These are phyloP conservation scores for Mus spicilegus DNA, from an alignment of 2,113 vertebrate genomes.

Conservation along the genomic window DNA sequence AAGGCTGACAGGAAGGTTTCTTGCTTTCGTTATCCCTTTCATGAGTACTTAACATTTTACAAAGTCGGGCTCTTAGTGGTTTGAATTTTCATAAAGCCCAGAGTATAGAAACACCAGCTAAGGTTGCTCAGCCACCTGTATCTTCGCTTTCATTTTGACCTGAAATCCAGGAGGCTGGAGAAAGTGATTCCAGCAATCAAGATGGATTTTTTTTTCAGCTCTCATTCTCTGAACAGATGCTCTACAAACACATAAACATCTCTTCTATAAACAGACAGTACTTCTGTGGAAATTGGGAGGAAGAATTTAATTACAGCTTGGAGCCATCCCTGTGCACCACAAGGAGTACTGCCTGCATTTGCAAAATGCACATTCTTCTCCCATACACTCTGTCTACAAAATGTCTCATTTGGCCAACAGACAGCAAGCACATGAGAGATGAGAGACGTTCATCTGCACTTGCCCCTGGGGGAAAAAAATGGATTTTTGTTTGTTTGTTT, in stretches of 20 bases:
- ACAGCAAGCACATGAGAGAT: conserved; percentile 21
- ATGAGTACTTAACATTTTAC: conserved; percentile 84
- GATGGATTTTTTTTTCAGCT: conserved; percentile 43
- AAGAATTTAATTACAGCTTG: conserved; percentile 62
- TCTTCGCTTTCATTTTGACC: conserved; percentile 12
- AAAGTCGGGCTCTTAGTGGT: conserved; percentile 83
- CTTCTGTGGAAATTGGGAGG: conserved; percentile 39
- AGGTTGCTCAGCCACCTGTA: conserved; percentile 57
- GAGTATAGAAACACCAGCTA: conserved; percentile 68
- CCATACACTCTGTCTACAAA: conserved; percentile 22
- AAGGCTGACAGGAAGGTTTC: conserved; percentile 81
- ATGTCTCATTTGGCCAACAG: background rate
- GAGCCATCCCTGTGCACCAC: background rate
- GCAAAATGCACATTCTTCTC: background rate
- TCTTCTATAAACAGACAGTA: conserved; percentile 47
- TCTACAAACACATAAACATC: conserved; percentile 63
- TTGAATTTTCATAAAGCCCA: conserved; percentile 78
- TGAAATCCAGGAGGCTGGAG: conserved; percentile 37
- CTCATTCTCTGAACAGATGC: conserved; percentile 38
- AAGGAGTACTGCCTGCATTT: background rate
- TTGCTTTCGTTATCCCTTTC: conserved; percentile 84
- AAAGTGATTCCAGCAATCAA: conserved; percentile 64
- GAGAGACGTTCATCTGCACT: background rate
- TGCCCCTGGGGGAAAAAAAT: conserved; percentile 7
- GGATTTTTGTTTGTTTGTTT: background rate